Percentiles rank a stretch among this genome's conserved stretches.
Evolutionary conservation across 37 sponge, comb jelly and placozoan species (phyloP).

Genomic region (Beroe forskalii): DNA sequence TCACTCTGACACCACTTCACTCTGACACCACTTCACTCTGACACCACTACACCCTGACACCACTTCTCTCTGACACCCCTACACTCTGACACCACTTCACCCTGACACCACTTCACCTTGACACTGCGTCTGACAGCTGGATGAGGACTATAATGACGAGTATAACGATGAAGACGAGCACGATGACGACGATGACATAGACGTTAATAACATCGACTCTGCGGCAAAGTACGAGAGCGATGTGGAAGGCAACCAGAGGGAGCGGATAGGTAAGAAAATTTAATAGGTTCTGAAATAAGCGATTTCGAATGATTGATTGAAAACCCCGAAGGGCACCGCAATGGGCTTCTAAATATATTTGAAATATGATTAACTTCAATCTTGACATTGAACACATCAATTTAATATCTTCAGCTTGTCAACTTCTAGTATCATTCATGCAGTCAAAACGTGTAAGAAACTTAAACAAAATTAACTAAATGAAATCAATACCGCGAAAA

Average conservation of each 20-base stretch:
- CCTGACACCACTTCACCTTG: background rate
- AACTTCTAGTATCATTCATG: too few species aligned
- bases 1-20: background rate
- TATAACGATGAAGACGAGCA: conserved; percentile 62
- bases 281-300: too few species aligned
- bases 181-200: conserved; percentile 38
- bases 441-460: too few species aligned
- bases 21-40: background rate
- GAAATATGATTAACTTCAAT: too few species aligned
- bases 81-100: background rate
- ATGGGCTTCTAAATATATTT: too few species aligned
- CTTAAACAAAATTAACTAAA: too few species aligned
- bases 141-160: conserved; percentile 56
- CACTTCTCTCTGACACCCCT: too few species aligned
- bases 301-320: too few species aligned
- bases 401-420: too few species aligned
- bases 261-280: conserved; percentile 37
- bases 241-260: conserved; percentile 60
- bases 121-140: background rate
- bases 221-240: conserved; percentile 45
- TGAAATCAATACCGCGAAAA: too few species aligned
- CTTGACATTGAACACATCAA: too few species aligned
- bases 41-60: background rate
- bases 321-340: too few species aligned
- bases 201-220: background rate